Percentiles rank a stretch among this genome's conserved stretches.
These are phyloP conservation scores for Euclidia mi DNA, from an alignment of 2,888 invertebrate genomes.

Conservation along the genomic window DNA sequence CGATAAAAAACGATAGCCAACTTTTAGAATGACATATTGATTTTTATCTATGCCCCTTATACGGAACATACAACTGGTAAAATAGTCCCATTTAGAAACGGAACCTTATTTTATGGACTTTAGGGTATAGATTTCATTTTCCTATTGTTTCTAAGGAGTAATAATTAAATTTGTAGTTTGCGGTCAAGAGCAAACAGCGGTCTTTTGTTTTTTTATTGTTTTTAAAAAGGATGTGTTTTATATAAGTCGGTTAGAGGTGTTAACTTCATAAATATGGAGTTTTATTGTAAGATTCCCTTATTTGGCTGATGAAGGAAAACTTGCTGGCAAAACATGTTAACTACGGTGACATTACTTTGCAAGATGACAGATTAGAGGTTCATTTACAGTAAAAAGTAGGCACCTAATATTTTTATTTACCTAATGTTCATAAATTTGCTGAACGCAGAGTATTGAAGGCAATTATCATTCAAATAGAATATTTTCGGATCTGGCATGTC, in stretches of 20 bases:
- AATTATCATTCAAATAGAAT: no score
- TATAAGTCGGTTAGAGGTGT: constrained; percentile 42
- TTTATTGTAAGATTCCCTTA: background rate
- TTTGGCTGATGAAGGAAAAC: no score
- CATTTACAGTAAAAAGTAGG: no score
- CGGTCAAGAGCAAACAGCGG: constrained; percentile 51
- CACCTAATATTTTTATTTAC: no score
- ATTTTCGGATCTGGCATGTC: no score
- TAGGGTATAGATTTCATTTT: constrained; percentile 7
- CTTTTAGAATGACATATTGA: constrained; percentile 51
- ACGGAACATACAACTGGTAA: background rate
- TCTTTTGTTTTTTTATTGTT: constrained; percentile 39
- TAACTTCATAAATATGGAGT: constrained; percentile 35
- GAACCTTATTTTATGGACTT: fast-evolving
- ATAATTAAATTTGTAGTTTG: constrained; percentile 55
- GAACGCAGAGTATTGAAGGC: no score
- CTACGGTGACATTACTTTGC: no score
- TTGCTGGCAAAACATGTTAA: no score
- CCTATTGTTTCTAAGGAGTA: background rate
- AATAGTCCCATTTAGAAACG: background rate
- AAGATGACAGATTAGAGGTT: no score
- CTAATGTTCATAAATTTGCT: no score
- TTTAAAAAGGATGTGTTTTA: constrained; percentile 44
- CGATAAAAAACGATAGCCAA: constrained; percentile 34
- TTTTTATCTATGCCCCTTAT: constrained; percentile 41